Percentiles rank a stretch among this genome's conserved stretches.
Conservation (phyloP, 2,113 vertebrate genomes). For the Noctilio leporinus region DNA sequence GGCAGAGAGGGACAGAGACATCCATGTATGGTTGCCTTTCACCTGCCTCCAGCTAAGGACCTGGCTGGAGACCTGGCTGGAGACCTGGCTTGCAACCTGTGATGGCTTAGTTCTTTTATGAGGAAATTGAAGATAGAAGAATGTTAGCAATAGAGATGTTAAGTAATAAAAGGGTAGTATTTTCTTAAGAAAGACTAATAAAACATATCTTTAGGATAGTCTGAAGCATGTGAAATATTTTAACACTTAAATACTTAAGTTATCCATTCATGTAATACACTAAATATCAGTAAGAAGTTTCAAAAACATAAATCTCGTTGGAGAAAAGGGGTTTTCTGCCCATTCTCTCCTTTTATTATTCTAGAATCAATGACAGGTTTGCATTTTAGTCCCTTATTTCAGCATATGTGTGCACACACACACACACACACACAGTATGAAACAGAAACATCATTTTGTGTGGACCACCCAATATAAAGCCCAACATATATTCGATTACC, state of each 20-base stretch:
- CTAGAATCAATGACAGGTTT: neutral
- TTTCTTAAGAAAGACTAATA: constrained; percentile 3
- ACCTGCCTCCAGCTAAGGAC: no score
- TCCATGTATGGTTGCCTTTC: no score
- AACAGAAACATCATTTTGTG: neutral
- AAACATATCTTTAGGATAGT: neutral
- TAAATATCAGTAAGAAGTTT: neutral
- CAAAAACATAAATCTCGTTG: neutral
- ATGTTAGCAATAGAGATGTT: neutral
- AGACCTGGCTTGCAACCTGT: no score
- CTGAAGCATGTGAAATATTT: neutral
- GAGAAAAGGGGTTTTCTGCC: neutral
- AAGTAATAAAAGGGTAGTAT: neutral
- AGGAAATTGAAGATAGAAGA: neutral
- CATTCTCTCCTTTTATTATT: neutral
- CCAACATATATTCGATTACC: neutral
- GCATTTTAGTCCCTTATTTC: neutral
- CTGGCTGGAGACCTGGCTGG: no score
- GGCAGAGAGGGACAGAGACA: no score
- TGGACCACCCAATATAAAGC: neutral
- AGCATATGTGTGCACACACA: neutral
- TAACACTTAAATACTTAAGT: constrained; percentile 6
- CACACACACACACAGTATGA: neutral
- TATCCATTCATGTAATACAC: neutral
- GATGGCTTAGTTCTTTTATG: neutral